Percentiles rank a stretch among this genome's conserved stretches.
Conservation (phyloP, 2,888 invertebrate genomes). For the Cactoblastis cactorum region DNA sequence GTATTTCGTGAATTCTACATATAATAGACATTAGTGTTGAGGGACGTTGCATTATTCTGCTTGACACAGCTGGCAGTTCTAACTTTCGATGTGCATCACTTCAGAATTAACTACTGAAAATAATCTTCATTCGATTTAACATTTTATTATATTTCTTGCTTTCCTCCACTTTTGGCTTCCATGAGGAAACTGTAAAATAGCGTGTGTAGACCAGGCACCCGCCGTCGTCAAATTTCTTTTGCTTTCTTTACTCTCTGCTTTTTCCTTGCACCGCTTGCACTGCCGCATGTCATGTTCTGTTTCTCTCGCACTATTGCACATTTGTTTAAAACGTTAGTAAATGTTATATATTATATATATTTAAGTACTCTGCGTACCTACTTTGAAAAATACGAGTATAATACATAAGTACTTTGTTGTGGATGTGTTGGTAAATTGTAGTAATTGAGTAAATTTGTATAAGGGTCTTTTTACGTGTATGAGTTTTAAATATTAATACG, state of each 20-base stretch:
- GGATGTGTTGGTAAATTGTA: too few species aligned
- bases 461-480: too few species aligned
- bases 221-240: constrained; percentile 5
- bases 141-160: background rate
- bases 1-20: background rate
- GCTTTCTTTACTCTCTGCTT: background rate
- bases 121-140: background rate
- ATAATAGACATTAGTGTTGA: background rate
- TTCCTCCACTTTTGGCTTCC: background rate
- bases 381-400: too few species aligned
- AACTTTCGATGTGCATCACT: background rate
- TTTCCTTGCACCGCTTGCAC: background rate
- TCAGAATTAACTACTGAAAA: background rate
- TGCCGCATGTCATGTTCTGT: background rate
- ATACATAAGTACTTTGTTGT: too few species aligned
- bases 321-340: too few species aligned
- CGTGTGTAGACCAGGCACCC: constrained; percentile 18
- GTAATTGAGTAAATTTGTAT: too few species aligned
- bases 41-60: background rate
- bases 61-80: background rate
- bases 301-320: background rate
- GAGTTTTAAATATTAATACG: too few species aligned
- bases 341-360: too few species aligned
- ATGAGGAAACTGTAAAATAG: background rate
- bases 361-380: too few species aligned